Evolutionary conservation across 2,113 vertebrate species (phyloP).

Genomic region (Serilophus lunatus): DNA sequence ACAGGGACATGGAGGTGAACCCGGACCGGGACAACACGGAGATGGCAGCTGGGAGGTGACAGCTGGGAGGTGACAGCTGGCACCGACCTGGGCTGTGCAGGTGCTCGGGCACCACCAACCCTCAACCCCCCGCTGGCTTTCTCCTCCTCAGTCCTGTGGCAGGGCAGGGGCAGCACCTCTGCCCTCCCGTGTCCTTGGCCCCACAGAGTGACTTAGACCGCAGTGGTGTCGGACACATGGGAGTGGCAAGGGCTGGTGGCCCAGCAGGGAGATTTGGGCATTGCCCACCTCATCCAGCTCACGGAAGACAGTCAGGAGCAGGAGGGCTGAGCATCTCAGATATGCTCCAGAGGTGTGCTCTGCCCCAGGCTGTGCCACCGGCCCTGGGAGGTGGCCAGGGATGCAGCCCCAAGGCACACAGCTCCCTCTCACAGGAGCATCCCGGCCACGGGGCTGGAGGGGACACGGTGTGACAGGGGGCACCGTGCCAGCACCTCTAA

Average conservation of each 20-base stretch:
- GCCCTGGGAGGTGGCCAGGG: not conserved
- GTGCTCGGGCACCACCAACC: not conserved
- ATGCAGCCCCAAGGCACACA: rapidly evolving
- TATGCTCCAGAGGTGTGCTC: not conserved
- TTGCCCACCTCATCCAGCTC: not conserved
- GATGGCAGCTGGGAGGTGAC: not conserved
- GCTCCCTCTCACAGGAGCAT: not conserved
- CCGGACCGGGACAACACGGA: rapidly evolving
- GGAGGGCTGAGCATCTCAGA: not conserved
- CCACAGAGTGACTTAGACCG: not conserved
- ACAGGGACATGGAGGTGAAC: not conserved
- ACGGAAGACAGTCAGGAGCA: not conserved
- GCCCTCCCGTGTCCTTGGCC: not conserved
- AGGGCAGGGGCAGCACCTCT: not conserved
- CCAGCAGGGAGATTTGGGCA: rapidly evolving
- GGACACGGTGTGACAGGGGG: rapidly evolving
- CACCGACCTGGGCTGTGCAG: not conserved
- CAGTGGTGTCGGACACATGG: rapidly evolving
- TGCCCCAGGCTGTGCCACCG: not conserved
- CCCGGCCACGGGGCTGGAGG: rapidly evolving
- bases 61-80: not conserved
- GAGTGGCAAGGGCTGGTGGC: not conserved
- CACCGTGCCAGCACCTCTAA: not conserved
- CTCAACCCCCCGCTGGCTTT: not conserved
- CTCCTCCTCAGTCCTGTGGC: not conserved